Evolutionary conservation across 2,113 vertebrate species (phyloP), one percentile per base, ranked within the genome.

Genomic region (Hippoglossus stenolepis): DNA sequence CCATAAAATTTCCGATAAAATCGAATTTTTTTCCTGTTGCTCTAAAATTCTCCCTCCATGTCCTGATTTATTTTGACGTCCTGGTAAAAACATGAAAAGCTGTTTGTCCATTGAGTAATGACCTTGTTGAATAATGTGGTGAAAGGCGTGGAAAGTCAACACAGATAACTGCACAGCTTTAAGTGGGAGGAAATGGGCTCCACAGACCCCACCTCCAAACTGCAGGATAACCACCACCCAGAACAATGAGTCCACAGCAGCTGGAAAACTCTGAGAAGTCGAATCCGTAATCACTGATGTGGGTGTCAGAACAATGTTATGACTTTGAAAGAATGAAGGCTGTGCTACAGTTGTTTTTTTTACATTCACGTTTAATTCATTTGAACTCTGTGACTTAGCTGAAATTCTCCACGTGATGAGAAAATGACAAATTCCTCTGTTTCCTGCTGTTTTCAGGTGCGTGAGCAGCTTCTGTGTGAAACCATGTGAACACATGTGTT

Each of bases 111-210:
- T 80, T 75, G 82, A 80, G 69, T 49, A 80, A 86, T 40, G 35
- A 58, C 5, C 70, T 65, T 31, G 64, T 80, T 40, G 58, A 85
- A 83, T 80, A 79, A 68, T 14, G 64, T 77, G 87, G 57, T 65
- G 40, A 85, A 82, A 85, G 65, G 51, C 75, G 73, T 78, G 79
- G 79, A 88, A 86, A 85, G 75, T 87, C 91, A 91, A 87, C 79
- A 85, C 57, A 83, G 82, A 94, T 91, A 91, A 88, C 79, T 51
- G 18, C 57, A 73, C 74, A 57, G 82, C 76, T 76, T 47, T 85
- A 60, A 86, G 85, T 84, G 75, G 8, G 40, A 94, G 94, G 92
- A 94, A 94, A 92, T 89, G 76, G 82, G 83, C 70, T 82, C 40
- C 57, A n/a, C 24, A 70, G 75, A 77, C 85, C 87, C 87, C 82